Conservation (phyloP, 2,113 vertebrate species). For the Choloepus hoffmanni region DNA sequence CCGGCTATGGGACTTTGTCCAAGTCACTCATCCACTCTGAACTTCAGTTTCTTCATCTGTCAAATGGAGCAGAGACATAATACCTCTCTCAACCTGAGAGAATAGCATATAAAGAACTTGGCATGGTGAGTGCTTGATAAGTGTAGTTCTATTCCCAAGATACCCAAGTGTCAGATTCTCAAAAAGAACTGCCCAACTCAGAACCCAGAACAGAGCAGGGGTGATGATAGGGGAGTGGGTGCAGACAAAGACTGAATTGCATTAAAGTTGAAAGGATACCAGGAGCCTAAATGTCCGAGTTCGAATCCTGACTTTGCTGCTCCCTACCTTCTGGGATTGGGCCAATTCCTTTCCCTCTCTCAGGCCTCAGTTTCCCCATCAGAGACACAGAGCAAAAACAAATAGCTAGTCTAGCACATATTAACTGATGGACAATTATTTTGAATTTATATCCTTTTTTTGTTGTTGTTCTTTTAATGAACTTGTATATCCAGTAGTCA, state of each 20-base stretch:
- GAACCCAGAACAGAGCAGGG: background rate
- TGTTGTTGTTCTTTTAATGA: background rate
- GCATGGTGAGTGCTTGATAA: accelerated
- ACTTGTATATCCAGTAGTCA: accelerated
- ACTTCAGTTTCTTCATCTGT: background rate
- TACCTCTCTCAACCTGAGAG: background rate
- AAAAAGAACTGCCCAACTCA: background rate
- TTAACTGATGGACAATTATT: background rate
- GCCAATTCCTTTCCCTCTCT: background rate
- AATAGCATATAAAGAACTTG: accelerated
- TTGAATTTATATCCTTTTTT: background rate
- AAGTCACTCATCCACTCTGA: background rate
- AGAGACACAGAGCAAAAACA: background rate
- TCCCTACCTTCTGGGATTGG: background rate
- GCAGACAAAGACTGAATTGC: accelerated
- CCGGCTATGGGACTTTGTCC: background rate
- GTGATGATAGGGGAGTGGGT: accelerated
- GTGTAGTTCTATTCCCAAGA: background rate
- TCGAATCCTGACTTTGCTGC: background rate
- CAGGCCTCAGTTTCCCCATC: conserved; percentile 9
- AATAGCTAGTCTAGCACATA: background rate
- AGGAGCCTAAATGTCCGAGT: background rate
- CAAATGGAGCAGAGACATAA: background rate
- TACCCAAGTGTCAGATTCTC: background rate
- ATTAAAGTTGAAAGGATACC: background rate